Conservation (phyloP, 2,797 vertebrate genomes). For the Champsocephalus esox region DNA sequence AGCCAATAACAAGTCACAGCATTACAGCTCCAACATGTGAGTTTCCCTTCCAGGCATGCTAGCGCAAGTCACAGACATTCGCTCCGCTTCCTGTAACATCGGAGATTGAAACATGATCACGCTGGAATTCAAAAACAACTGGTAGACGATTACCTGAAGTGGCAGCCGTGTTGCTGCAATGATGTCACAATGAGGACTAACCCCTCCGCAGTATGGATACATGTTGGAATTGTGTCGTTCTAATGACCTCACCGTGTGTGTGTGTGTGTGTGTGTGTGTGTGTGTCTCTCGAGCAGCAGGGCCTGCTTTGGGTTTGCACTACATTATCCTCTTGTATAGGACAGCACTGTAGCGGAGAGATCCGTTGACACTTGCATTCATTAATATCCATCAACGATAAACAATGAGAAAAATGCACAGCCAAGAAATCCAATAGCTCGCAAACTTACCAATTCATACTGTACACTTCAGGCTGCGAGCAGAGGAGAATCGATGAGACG, state of each 20-base stretch:
- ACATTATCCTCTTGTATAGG: conserved; percentile 14
- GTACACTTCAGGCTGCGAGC: conserved; percentile 47
- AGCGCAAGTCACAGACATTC: conserved; percentile 40
- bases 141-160: conserved; percentile 34
- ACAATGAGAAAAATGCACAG: conserved; percentile 55
- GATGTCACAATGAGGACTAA: conserved; percentile 32
- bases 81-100: conserved; percentile 32
- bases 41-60: conserved; percentile 30
- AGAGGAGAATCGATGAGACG: conserved; percentile 43
- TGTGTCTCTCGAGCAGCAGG: neutral
- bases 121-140: conserved; percentile 43
- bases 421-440: conserved; percentile 55
- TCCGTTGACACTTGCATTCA: conserved; percentile 47
- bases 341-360: conserved; percentile 5
- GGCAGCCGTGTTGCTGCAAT: conserved; percentile 31
- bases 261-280: neutral
- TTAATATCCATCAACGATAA: conserved; percentile 69
- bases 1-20: conserved; percentile 33
- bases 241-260: conserved; percentile 45
- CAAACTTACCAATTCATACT: conserved; percentile 49
- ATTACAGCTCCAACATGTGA: neutral
- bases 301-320: neutral
- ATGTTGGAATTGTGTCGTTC: conserved; percentile 14
- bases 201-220: conserved; percentile 2
- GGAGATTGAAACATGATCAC: conserved; percentile 39